Evolutionary conservation across 2,888 invertebrate species (phyloP), one percentile per base, ranked within the genome.

Genomic region (Ophion ventricosus): DNA sequence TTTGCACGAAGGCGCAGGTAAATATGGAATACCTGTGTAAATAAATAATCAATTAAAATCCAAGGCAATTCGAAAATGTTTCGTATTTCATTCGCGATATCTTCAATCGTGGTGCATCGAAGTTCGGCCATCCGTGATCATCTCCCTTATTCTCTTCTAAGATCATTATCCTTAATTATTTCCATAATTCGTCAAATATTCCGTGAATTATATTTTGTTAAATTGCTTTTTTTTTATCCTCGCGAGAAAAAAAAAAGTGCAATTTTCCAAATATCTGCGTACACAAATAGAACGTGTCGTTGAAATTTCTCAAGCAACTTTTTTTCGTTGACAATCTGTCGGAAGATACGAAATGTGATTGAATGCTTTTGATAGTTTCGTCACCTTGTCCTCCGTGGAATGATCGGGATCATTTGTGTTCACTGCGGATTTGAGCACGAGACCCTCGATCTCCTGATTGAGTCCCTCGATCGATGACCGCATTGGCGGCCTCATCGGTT

Each of bases 381-480:
- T 69, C 91, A 95, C 96, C 94, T 95, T 96, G 91, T 96, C 95
- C 91, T 95, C 94, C 91, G 96, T 94, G 84, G 91, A 88, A 90
- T 93, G 91, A 91, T 93, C 90, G 88, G 93, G 89, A 89, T 93
- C 93, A 82, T 90, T 91, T 80, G 91, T 89, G 78, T 92, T 92
- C 40, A 89, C 88, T 57, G 93, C 91, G 72, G 93, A 93, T 90
- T 94, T 94, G 70, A 97, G 94, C 81, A 97, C 97, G 82, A 97
- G 95, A 91, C 96, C 95, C 93, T 97, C 97, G 85, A 98, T 97
- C 94, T 97, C 97, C 93, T 97, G 97, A 93, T 97, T 98, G 25
- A 97, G 95, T 26, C 97, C 97, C 93, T 98, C 98, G 17, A 97
- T 97, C 63, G 97, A 97, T 87, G 96, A 97, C 77, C 97, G 95